Conservation (phyloP, 2,113 vertebrate species). For the Chroicocephalus ridibundus region DNA sequence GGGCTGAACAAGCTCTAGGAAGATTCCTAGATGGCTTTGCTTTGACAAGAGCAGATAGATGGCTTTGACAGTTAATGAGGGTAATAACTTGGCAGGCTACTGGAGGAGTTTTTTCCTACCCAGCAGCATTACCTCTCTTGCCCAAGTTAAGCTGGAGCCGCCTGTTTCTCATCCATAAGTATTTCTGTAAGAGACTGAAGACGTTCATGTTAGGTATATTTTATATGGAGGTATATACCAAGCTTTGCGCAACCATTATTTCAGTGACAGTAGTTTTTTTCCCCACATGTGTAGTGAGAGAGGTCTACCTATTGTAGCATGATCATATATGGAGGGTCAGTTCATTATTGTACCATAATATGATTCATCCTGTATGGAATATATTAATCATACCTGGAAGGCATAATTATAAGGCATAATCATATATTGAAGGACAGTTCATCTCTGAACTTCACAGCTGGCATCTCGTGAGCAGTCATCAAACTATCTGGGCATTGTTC, state of each 20-base stretch:
- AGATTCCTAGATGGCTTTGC: background rate
- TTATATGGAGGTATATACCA: background rate
- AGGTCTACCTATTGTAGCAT: background rate
- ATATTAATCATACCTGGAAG: background rate
- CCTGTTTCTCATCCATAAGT: background rate
- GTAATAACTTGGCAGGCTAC: background rate
- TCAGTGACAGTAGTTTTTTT: background rate
- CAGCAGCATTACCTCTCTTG: background rate
- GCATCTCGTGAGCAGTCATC: background rate
- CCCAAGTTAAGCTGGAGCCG: background rate
- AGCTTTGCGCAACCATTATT: background rate
- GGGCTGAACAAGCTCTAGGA: background rate
- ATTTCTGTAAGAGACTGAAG: background rate
- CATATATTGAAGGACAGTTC: background rate
- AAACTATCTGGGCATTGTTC: background rate
- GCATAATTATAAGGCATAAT: background rate
- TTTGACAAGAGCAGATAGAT: background rate
- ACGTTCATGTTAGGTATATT: fast-evolving
- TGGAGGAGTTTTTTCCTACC: background rate
- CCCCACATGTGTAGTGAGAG: background rate
- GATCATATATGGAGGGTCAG: background rate
- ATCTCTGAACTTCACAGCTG: background rate
- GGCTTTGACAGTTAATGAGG: background rate
- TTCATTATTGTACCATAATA: background rate
- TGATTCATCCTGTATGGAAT: background rate